Evolutionary conservation across 2,113 vertebrate species (phyloP).

Genomic region (Amphilophus citrinellus): DNA sequence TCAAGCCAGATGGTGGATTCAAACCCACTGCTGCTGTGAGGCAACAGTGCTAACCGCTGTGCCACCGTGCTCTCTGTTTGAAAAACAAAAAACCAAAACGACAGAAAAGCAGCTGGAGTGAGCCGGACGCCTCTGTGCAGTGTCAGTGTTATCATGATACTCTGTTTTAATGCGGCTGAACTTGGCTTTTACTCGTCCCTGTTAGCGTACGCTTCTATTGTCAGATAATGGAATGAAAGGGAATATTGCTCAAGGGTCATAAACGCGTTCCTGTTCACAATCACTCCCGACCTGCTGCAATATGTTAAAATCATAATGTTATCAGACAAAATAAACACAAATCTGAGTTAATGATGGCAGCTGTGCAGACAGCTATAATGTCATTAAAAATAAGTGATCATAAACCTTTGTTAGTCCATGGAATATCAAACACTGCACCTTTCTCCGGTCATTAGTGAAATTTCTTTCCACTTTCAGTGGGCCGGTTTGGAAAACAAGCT

Average conservation of each 20-base stretch:
- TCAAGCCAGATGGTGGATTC: too few relatives aligned
- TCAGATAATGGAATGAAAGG: neutral
- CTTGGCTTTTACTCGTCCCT: neutral
- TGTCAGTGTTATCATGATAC: too few relatives aligned
- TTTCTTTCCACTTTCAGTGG: neutral
- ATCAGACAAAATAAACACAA: neutral
- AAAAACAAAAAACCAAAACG: too few relatives aligned
- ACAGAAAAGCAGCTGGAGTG: too few relatives aligned
- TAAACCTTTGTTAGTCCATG: neutral
- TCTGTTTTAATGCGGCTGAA: neutral
- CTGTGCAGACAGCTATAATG: neutral
- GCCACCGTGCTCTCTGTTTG: too few relatives aligned
- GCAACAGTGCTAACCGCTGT: too few relatives aligned
- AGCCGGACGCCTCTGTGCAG: too few relatives aligned
- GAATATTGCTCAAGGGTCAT: neutral
- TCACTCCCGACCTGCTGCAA: neutral
- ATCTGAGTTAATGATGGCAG: neutral
- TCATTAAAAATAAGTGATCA: neutral
- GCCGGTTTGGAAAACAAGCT: neutral
- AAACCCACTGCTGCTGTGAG: too few relatives aligned
- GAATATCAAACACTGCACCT: neutral
- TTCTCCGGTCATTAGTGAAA: neutral
- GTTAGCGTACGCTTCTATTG: neutral
- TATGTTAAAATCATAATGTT: neutral
- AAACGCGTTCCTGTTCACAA: neutral